Percentiles rank a stretch among this genome's conserved stretches.
These are phyloP conservation scores for Colostygia pectinataria DNA, from an alignment of 2,888 invertebrate genomes.

Conservation along the genomic window DNA sequence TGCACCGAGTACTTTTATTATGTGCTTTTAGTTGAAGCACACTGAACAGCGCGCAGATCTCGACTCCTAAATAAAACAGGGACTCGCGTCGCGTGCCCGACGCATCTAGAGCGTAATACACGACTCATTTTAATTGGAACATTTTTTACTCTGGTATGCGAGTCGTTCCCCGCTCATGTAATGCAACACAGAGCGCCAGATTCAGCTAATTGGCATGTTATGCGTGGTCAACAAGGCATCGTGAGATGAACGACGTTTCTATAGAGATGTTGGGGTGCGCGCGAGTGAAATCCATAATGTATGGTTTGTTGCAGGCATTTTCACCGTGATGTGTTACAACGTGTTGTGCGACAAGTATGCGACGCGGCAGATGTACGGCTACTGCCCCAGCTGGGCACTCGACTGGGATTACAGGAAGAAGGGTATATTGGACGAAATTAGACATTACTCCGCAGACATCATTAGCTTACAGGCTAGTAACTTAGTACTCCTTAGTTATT, in stretches of 20 bases:
- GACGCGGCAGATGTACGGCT: constrained; percentile 99
- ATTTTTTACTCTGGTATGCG: constrained; percentile 63
- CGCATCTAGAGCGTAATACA: constrained; percentile 58
- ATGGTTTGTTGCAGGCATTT: constrained; percentile 86
- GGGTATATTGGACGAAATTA: constrained; percentile 97
- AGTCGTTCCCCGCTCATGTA: constrained; percentile 41
- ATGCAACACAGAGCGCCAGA: constrained; percentile 43
- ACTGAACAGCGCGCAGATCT: constrained; percentile 5
- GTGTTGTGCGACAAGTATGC: constrained; percentile 99
- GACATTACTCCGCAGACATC: constrained; percentile 98
- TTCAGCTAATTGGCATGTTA: constrained; percentile 56
- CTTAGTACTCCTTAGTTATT: constrained; percentile 40
- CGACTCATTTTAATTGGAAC: constrained; percentile 63
- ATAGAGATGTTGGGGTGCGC: constrained; percentile 35
- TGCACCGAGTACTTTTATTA: constrained; percentile 33
- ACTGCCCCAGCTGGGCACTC: constrained; percentile 99
- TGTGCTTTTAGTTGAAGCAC: constrained; percentile 4
- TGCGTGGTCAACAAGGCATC: constrained; percentile 50
- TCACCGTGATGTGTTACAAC: constrained; percentile 99
- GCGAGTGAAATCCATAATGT: constrained; percentile 15
- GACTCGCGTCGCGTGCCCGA: constrained; percentile 58
- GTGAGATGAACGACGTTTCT: constrained; percentile 47
- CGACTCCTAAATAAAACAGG: constrained; percentile 12
- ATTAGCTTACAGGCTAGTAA: constrained; percentile 88
- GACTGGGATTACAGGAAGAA: constrained; percentile 99